Evolutionary conservation across 2,113 vertebrate genomes (phyloP), one percentile per base, ranked within the genome.

Genomic region (Tylochromis polylepis): DNA sequence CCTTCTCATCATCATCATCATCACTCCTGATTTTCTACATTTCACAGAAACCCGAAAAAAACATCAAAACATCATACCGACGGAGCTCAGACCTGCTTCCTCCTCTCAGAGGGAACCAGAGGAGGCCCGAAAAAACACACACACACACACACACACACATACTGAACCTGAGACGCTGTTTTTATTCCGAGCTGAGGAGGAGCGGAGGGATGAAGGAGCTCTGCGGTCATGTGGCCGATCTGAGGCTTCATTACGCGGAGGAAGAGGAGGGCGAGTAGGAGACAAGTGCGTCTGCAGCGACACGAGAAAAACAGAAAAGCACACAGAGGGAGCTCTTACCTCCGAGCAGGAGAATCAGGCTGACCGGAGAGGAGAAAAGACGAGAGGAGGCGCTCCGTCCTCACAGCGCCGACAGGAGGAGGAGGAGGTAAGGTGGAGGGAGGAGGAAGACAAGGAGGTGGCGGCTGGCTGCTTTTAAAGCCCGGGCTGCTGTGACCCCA

Each of bases 201-300:
- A 77, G 24, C 43, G 72, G 46, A 20, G 72, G 27, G 46, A 51
- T 59, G 79, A 29, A 80, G 79, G 79, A 24, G 43, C 46, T 56
- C 62, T 24, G 51, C 22, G 34, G 65, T 55, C 67, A 31, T 79
- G 85, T 90, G 91, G 87, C 87, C 82, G 88, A 27, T 55, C 77
- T 36, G 84, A 8, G 53, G 57, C 49, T 81, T 65, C 20, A 38
- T 41, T 24, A 57, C 27, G 18, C 11, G 11, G 59, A 83, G 20
- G 62, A 41, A 4, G 81, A 43, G 53, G 75, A 85, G 53, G 41
- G 36, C 53, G 77, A 51, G 49, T 82, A 85, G 29, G 84, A 83
- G 84, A 49, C 81, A 86, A 93, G 90, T 82, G 90, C 83, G 91
- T 84, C 85, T 85, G 83, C 87, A 18, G 88, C 83, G 34, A 6